Evolutionary conservation across 2,888 invertebrate species (phyloP).

Genomic region (Cataglyphis altisquamis): DNA sequence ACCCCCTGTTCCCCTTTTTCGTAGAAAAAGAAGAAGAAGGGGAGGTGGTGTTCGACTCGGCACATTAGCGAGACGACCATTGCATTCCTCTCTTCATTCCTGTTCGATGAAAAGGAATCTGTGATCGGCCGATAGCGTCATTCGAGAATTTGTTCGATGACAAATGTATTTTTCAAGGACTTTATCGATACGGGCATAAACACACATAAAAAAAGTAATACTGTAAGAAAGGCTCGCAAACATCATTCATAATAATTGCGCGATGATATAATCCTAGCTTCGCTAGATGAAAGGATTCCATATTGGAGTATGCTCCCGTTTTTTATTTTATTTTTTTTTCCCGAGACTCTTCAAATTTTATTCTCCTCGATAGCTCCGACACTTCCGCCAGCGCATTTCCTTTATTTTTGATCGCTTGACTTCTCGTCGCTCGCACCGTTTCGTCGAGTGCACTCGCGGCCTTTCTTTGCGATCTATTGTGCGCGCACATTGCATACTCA

Average conservation of each 20-base stretch:
- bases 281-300: slow-evolving; percentile 14
- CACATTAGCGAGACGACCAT: slow-evolving; percentile 60
- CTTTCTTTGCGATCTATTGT: slow-evolving; percentile 42
- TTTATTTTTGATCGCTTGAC: slow-evolving; percentile 61
- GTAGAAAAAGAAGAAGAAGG: background rate
- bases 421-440: slow-evolving; percentile 31
- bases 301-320: background rate
- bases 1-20: slow-evolving; percentile 67
- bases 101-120: slow-evolving; percentile 31
- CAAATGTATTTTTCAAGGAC: background rate
- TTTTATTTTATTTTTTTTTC: too few relatives aligned
- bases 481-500: background rate
- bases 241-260: background rate
- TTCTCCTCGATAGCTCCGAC: slow-evolving; percentile 8
- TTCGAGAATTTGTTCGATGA: background rate
- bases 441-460: slow-evolving; percentile 38
- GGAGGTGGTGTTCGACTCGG: background rate
- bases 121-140: slow-evolving; percentile 30
- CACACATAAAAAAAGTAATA: background rate
- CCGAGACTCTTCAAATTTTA: background rate
- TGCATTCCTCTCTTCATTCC: slow-evolving; percentile 49
- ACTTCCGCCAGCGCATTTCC: slow-evolving; percentile 24
- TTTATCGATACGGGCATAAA: background rate
- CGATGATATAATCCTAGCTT: slow-evolving; percentile 7
- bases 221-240: background rate